phyloP scores from a whole-genome alignment of 1,140 invertebrate species.

The Copidosoma floridanum region DNA sequence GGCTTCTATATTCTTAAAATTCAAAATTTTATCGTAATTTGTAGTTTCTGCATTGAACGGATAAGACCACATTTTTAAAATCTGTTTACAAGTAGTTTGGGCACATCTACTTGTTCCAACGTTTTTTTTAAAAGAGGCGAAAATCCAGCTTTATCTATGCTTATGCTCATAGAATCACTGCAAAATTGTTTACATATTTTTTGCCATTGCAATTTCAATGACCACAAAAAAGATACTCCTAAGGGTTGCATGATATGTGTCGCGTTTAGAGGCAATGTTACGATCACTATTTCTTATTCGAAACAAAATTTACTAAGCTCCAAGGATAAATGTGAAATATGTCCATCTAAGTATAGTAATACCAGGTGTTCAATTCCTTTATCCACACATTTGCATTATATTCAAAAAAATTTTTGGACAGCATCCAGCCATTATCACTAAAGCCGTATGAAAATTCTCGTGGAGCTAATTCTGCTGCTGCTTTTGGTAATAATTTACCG shows the following conservation, averaged over 20 bases:
- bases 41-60: too few relatives aligned
- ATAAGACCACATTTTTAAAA: too few relatives aligned
- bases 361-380: slow-evolving; percentile 40
- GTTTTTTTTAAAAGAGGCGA: too few relatives aligned
- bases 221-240: slow-evolving; percentile 39
- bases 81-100: too few relatives aligned
- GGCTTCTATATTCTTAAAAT: too few relatives aligned
- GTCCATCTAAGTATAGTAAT: slow-evolving; percentile 47
- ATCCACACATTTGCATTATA: slow-evolving; percentile 45
- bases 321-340: slow-evolving; percentile 40
- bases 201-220: slow-evolving; percentile 29
- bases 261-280: slow-evolving; percentile 41
- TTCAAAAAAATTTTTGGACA: slow-evolving; percentile 42
- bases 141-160: too few relatives aligned
- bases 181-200: neutral
- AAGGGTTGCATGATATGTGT: slow-evolving; percentile 43
- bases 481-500: slow-evolving; percentile 37
- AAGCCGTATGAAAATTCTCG: slow-evolving; percentile 38
- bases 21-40: too few relatives aligned
- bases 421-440: slow-evolving; percentile 49
- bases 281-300: slow-evolving; percentile 35
- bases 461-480: slow-evolving; percentile 36
- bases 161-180: neutral
- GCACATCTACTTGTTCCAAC: too few relatives aligned
- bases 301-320: slow-evolving; percentile 38